These are phyloP conservation scores for Bradysia coprophila DNA, from an alignment of 1,140 invertebrate genomes.

Conservation along the genomic window DNA sequence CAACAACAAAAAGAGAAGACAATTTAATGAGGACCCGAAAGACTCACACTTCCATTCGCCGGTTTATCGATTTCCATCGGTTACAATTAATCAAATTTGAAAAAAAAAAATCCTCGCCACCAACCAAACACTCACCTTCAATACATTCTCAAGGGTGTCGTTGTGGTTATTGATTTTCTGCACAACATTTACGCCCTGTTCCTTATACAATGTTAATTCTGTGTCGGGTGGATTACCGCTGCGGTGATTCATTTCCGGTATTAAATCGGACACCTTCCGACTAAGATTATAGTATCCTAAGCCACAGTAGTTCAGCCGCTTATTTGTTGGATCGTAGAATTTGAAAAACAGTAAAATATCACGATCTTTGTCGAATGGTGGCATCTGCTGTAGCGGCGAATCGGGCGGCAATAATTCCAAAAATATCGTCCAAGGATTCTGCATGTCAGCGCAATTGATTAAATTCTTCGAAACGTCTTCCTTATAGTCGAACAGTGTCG, in stretches of 20 bases:
- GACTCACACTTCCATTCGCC: too few species aligned
- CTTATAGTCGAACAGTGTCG: slow-evolving; percentile 69
- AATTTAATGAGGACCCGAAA: too few species aligned
- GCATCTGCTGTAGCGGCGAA: slow-evolving; percentile 48
- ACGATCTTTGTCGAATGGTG: slow-evolving; percentile 80
- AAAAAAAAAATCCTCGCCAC: slow-evolving; percentile 84
- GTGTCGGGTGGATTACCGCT: slow-evolving; percentile 49
- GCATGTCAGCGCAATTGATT: slow-evolving; percentile 60
- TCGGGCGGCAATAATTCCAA: slow-evolving; percentile 78
- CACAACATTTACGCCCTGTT: slow-evolving; percentile 43
- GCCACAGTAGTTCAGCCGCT: slow-evolving; percentile 81
- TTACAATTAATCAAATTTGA: too few species aligned
- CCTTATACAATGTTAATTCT: slow-evolving; percentile 52
- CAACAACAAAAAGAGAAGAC: slow-evolving; percentile 40
- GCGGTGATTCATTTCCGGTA: slow-evolving; percentile 73
- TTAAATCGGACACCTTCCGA: slow-evolving; percentile 64
- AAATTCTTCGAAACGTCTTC: slow-evolving; percentile 61
- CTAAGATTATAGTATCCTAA: slow-evolving; percentile 70
- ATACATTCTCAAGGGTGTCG: background rate
- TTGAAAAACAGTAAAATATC: slow-evolving; percentile 93
- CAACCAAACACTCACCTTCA: slow-evolving; percentile 45
- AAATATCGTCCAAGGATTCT: slow-evolving; percentile 85
- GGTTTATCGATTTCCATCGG: too few species aligned
- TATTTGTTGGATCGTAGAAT: slow-evolving; percentile 82
- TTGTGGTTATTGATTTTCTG: slow-evolving; percentile 14